Conservation (phyloP, 2,113 vertebrate species). For the Solenodon paradoxus region DNA sequence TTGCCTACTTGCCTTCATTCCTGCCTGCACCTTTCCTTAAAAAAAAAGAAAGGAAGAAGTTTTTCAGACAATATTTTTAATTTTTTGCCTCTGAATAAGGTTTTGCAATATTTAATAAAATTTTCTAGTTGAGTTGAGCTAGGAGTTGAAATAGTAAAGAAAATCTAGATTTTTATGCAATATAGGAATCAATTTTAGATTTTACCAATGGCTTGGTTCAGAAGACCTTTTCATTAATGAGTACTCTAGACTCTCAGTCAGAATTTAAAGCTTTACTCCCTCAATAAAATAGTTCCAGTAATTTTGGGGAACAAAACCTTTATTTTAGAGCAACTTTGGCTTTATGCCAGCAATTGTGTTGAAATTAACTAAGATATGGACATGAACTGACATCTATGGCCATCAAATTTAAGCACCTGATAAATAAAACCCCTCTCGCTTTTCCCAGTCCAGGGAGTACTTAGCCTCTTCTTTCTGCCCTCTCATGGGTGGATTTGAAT, state of each 20-base stretch:
- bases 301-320: neutral
- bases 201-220: neutral
- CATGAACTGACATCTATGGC: neutral
- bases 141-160: neutral
- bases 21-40: too few species aligned
- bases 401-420: neutral
- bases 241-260: neutral
- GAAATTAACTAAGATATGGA: neutral
- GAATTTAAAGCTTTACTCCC: constrained; percentile 26
- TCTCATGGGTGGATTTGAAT: neutral
- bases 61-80: neutral
- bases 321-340: neutral
- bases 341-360: neutral
- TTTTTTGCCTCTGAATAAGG: neutral
- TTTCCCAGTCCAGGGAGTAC: neutral
- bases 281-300: neutral
- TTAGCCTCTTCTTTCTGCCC: neutral
- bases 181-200: neutral
- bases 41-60: too few species aligned
- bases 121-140: neutral
- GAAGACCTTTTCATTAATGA: neutral
- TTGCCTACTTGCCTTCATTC: too few species aligned
- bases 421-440: neutral
- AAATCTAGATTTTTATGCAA: constrained; percentile 17
- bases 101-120: neutral